phyloP scores from a whole-genome alignment of 2,113 vertebrate species.

The Engraulis encrasicolus region DNA sequence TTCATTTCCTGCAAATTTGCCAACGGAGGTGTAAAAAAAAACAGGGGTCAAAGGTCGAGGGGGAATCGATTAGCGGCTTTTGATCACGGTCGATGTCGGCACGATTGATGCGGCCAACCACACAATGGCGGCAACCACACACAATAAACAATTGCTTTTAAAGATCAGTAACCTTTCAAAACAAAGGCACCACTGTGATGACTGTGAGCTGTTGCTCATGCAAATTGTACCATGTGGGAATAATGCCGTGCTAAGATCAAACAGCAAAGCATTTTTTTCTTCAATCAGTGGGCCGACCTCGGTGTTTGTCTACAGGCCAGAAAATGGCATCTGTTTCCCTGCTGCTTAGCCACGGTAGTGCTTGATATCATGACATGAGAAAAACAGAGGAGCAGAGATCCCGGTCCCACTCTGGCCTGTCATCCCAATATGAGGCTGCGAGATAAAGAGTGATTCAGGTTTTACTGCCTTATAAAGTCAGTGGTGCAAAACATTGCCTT shows the following conservation, averaged over 20 bases:
- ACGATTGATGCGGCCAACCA: background rate
- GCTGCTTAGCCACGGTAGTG: background rate
- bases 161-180: background rate
- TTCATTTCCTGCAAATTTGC: background rate
- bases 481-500: background rate
- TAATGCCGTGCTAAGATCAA: background rate
- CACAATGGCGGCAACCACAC: background rate
- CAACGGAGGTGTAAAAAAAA: background rate
- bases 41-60: background rate
- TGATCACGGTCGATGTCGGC: background rate
- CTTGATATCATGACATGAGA: background rate
- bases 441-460: background rate
- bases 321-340: background rate
- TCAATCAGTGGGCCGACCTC: background rate
- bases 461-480: background rate
- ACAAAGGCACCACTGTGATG: background rate
- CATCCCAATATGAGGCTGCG: background rate
- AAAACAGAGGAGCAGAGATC: background rate
- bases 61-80: background rate
- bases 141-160: slow-evolving; percentile 12
- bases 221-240: background rate
- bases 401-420: background rate
- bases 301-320: background rate
- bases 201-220: background rate
- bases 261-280: background rate